Base-by-base conservation (phyloP, 2,797 vertebrate species). In the Cephalopachus bancanus region DNA sequence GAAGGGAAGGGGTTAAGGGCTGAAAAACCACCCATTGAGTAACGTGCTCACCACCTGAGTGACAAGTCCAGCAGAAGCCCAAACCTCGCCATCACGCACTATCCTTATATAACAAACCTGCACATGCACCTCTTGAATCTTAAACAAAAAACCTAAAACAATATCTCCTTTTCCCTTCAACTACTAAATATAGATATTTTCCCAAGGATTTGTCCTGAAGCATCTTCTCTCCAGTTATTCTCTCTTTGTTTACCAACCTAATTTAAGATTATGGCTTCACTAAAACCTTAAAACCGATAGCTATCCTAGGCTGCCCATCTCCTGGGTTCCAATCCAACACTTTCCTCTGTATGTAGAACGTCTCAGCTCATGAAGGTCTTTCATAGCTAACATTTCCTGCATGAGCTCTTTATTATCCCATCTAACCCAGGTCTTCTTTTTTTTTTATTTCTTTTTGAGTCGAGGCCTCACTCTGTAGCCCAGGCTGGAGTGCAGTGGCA, bases 321-420 rank as follows among this genome's bases (percentile, higher is more conserved):
- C 7, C 57, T 5, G 4, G 17, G 12, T 80, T 69, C 26, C 5
- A 16, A 0, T 44, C 17, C 55, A 19, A 1, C 1, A 3, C 71
- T 53, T 19, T 16, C 2, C 28, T n/a, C 17, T 10, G 0, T 2
- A 3, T 3, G 24, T 51, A 26, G 4, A 14, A 9, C 55, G 7
- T 55, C 44, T 84, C 15, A 1, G 49, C 10, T 8, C 10, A n/a
- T 5, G 24, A 78, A n/a, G 17, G 14, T 69, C 28, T 26, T 49
- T 49, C n/a, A 22, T 1, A 15, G 55, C 33, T 30, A 28, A 86
- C 24, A n/a, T 28, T 64, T 22, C 30, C 15, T 19, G 2, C 1
- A 0, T 2, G 37, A 75, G 5, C 7, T 30, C 51, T 57, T 16
- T 5, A 10, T 24, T 10, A 53, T 49, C 11, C 37, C 37, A 49